phyloP scores from a whole-genome alignment of 2,113 vertebrate genomes.

The Noturus placidus region DNA sequence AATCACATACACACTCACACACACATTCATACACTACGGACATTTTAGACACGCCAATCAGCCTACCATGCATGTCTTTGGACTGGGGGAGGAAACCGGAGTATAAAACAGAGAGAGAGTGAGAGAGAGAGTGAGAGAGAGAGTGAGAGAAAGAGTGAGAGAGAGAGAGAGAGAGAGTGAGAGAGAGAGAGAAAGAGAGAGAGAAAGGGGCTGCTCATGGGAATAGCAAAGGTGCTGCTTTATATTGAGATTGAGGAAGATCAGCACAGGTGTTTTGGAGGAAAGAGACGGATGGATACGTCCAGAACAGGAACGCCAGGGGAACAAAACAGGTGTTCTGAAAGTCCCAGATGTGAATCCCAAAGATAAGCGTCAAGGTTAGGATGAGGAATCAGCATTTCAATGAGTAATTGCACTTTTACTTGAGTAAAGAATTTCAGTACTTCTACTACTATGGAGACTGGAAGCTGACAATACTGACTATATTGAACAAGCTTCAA shows the following conservation, averaged over 20 bases:
- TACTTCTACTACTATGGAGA: not conserved
- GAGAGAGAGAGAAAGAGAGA: constrained; percentile 3
- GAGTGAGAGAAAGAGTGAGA: too few relatives aligned
- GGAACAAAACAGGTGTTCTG: constrained; percentile 23
- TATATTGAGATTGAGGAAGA: not conserved
- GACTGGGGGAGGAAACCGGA: too few relatives aligned
- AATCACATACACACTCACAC: too few relatives aligned
- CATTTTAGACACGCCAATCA: too few relatives aligned
- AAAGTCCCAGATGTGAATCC: constrained; percentile 17
- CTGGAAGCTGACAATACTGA: not conserved
- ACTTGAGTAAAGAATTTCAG: not conserved
- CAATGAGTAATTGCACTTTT: not conserved
- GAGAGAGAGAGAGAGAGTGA: too few relatives aligned
- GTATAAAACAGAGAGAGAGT: too few relatives aligned
- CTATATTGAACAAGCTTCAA: not conserved
- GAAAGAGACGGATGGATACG: constrained; percentile 17
- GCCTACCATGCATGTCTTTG: too few relatives aligned
- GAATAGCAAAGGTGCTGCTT: not conserved
- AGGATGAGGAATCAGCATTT: constrained; percentile 10
- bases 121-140: too few relatives aligned
- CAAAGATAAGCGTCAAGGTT: not conserved
- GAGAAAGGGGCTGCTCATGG: not conserved
- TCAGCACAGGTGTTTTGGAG: constrained; percentile 17
- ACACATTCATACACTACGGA: too few relatives aligned
- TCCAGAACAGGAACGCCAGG: constrained; percentile 6